Conservation (phyloP, 2,113 vertebrate species). For the Rhea americana region DNA sequence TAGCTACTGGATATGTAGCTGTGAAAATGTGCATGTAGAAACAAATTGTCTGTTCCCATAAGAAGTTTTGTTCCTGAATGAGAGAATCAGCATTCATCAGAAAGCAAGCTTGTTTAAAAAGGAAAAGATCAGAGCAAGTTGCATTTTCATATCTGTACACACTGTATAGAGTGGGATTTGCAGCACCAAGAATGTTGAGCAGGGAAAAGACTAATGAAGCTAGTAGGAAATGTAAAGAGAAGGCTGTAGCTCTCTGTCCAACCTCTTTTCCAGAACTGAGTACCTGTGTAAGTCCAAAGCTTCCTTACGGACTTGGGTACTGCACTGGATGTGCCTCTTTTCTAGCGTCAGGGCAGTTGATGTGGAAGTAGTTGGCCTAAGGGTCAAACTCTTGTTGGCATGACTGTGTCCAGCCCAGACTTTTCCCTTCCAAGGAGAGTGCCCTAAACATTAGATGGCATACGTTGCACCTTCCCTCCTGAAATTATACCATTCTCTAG, state of each 20-base stretch:
- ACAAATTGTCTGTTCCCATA: not conserved
- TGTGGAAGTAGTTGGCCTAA: not conserved
- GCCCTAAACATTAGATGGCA: not conserved
- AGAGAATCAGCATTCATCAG: not conserved
- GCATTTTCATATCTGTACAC: not conserved
- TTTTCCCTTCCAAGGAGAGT: not conserved
- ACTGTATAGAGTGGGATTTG: not conserved
- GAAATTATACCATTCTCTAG: not conserved
- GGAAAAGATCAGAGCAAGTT: not conserved
- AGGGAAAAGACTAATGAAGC: not conserved
- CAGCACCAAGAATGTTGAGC: not conserved
- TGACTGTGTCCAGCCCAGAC: not conserved
- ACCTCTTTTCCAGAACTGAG: not conserved
- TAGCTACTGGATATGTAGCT: not conserved
- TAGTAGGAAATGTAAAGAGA: not conserved
- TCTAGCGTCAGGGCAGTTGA: not conserved
- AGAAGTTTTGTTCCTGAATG: not conserved
- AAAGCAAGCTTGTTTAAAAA: not conserved
- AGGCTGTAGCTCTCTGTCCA: fast-evolving
- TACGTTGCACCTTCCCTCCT: not conserved
- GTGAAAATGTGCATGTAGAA: not conserved
- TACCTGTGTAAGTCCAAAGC: not conserved
- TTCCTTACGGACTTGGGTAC: not conserved
- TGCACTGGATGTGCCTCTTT: not conserved
- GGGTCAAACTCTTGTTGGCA: fast-evolving